Base-by-base conservation (phyloP, 2,888 invertebrate genomes). In the Arctia plantaginis region DNA sequence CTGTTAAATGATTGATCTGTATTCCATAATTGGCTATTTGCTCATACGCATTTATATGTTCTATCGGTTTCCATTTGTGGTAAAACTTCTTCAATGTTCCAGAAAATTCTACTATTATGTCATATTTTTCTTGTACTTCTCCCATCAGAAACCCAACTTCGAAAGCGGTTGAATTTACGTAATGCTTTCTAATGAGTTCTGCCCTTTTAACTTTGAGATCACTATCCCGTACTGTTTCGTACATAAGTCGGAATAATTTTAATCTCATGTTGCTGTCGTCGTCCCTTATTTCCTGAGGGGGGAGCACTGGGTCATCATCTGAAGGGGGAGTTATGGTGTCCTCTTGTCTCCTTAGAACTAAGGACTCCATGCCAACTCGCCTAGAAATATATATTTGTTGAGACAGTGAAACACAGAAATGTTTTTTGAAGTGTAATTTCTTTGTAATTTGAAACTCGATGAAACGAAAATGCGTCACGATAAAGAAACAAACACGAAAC, bases 31-130 rank as follows among this genome's bases (percentile, higher is more conserved):
- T 94, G 0, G 93, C 92, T 0, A 94, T 93, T 74, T 93, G 93
- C 8, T 93, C 94, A 59, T 94, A 94, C 0, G 93, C 94, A 23
- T 93, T 94, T 0, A 94, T 91, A 76, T 94, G 94, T n/a, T 94
- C 94, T 35, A 94, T 89, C 0, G 94, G 94, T n/a, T 86, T 90
- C 94, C 94, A 94, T 0, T 88, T 86, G 0, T 78, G 59, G 18
- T 91, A 90, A 0, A 93, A 72, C 0, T 90, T 80, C 20, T 86
- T 85, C 0, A 93, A 20, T 0, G 93, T 93, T 12, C 75, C 33
- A 0, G 91, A 79, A 6, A 94, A 90, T 30, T 94, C 93, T 0
- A 83, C 77, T 86, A 94, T 93, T 0, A 90, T 83, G 3, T 87
- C 90, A 8, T 79, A 89, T 64, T 93, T 92, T 12, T 93, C 93